Percentiles rank a stretch among this genome's conserved stretches.
These are phyloP conservation scores for Zaprionus ornatus DNA, from an alignment of 1,140 invertebrate species.

Conservation along the genomic window DNA sequence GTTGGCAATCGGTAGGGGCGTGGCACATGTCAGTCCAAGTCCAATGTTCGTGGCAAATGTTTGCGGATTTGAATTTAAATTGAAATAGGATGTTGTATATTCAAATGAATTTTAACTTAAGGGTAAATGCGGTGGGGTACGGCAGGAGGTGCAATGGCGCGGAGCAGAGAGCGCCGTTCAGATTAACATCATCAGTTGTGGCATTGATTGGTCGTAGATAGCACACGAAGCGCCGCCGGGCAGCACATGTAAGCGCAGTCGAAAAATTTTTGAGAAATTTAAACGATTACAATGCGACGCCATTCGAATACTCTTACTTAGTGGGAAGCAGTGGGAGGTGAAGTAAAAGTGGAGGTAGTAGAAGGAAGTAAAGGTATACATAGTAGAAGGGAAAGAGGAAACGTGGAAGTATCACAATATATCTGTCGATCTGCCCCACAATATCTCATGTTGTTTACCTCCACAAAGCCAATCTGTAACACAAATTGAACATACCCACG, in stretches of 20 bases:
- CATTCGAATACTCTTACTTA: constrained; percentile 5
- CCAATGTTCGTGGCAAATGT: constrained; percentile 77
- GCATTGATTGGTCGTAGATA: constrained; percentile 83
- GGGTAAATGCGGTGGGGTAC: constrained; percentile 64
- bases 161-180: constrained; percentile 51
- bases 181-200: constrained; percentile 83
- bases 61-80: constrained; percentile 84
- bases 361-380: no score
- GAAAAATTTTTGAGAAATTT: constrained; percentile 20
- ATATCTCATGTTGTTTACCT: not conserved
- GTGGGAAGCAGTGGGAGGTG: not conserved
- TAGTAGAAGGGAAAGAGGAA: no score
- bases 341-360: no score
- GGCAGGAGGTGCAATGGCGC: constrained; percentile 19
- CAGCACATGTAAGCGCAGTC: constrained; percentile 66
- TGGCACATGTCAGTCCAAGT: constrained; percentile 73
- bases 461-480: not conserved
- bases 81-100: constrained; percentile 84
- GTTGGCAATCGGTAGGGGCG: constrained; percentile 46
- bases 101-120: constrained; percentile 84
- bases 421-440: not conserved
- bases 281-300: not conserved
- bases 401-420: no score
- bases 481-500: not conserved
- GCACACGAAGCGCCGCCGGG: constrained; percentile 64